These are phyloP conservation scores for Pelobates cultripes DNA, from an alignment of 2,797 vertebrate genomes.

Conservation along the genomic window DNA sequence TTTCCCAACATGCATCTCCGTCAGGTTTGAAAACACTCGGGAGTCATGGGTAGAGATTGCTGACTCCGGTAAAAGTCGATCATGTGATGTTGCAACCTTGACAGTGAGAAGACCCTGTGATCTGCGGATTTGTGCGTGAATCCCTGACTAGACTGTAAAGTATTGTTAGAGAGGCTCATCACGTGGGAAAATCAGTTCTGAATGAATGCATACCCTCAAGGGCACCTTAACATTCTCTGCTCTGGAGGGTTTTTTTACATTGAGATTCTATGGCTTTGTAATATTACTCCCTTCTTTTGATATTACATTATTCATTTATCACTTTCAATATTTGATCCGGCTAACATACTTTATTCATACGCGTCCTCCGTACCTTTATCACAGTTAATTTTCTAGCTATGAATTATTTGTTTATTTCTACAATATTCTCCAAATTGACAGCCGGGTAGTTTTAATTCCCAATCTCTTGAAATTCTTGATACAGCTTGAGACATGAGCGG, in stretches of 20 bases:
- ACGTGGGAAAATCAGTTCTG: constrained; percentile 57
- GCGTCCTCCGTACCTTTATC: background rate
- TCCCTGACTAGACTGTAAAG: constrained; percentile 40
- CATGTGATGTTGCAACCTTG: background rate
- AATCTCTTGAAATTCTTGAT: constrained; percentile 60
- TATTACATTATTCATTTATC: constrained; percentile 26
- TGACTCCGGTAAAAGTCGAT: background rate
- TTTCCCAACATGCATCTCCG: background rate
- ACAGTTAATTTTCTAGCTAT: constrained; percentile 45
- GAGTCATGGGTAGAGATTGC: background rate
- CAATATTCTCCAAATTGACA: constrained; percentile 23
- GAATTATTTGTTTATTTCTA: constrained; percentile 58
- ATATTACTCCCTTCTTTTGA: constrained; percentile 18
- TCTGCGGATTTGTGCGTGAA: background rate
- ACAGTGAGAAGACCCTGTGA: constrained; percentile 22
- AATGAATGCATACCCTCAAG: constrained; percentile 23
- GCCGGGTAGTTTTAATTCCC: constrained; percentile 59
- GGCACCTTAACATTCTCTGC: background rate
- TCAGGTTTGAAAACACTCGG: background rate
- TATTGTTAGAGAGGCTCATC: constrained; percentile 38
- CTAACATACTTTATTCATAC: constrained; percentile 38
- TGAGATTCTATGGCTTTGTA: constrained; percentile 30
- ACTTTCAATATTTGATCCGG: constrained; percentile 53
- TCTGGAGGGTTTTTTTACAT: constrained; percentile 45
- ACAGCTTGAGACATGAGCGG: constrained; percentile 62